These are phyloP conservation scores for Melanogrammus aeglefinus DNA, from an alignment of 2,797 vertebrate species.

Conservation along the genomic window DNA sequence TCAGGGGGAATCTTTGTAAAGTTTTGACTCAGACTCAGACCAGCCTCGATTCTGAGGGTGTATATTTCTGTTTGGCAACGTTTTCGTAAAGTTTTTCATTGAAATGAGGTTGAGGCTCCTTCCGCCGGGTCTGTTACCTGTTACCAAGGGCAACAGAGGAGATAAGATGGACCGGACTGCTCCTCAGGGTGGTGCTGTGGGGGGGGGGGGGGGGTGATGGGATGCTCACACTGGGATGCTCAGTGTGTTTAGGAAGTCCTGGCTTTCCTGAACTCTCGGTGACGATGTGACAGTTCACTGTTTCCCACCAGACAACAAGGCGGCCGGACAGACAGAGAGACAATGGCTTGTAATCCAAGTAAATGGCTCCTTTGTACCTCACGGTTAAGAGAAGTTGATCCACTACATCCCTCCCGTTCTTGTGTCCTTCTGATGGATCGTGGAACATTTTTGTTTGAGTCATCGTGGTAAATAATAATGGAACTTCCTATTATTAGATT, in stretches of 20 bases:
- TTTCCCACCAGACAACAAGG: not conserved
- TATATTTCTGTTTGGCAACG: not conserved
- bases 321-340: not conserved
- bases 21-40: not conserved
- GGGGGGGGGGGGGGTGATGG: not conserved
- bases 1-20: not conserved
- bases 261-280: not conserved
- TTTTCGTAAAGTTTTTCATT: not conserved
- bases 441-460: not conserved
- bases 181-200: not conserved
- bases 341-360: not conserved
- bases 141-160: not conserved
- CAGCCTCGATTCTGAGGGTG: not conserved
- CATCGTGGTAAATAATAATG: not conserved
- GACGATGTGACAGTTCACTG: not conserved
- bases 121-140: not conserved
- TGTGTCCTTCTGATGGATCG: not conserved
- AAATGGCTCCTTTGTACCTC: not conserved
- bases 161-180: not conserved
- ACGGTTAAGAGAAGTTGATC: not conserved
- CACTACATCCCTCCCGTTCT: not conserved
- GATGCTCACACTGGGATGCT: not conserved
- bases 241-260: not conserved
- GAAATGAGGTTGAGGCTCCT: not conserved
- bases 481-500: not conserved